Evolutionary conservation across 1,140 invertebrate genomes (phyloP).

Genomic region (Danaus plexippus): DNA sequence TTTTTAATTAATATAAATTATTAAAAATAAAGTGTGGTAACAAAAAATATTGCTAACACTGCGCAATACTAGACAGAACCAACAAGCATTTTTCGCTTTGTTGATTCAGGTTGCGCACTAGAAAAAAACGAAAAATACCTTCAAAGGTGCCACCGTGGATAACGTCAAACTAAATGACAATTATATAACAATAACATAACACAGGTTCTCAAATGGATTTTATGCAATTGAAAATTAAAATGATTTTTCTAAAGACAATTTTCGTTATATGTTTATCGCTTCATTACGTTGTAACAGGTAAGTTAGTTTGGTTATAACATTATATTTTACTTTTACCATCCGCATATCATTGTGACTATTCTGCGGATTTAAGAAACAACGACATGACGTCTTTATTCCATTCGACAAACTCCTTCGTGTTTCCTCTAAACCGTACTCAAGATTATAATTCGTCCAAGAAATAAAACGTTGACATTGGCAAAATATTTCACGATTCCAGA

Average conservation of each 20-base stretch:
- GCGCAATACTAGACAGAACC: no score
- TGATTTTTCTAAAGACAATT: slow-evolving; percentile 17
- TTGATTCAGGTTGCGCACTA: no score
- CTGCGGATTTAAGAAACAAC: slow-evolving; percentile 8
- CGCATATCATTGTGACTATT: slow-evolving; percentile 17
- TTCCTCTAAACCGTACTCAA: no score
- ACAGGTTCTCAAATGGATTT: slow-evolving; percentile 27
- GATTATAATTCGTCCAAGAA: no score
- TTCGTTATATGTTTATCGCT: slow-evolving; percentile 26
- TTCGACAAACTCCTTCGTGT: no score
- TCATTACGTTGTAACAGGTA: slow-evolving; percentile 30
- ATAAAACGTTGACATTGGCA: no score
- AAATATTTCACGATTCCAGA: no score
- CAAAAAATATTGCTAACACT: no score
- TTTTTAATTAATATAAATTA: no score
- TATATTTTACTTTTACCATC: slow-evolving; percentile 13
- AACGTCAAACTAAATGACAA: slow-evolving; percentile 28
- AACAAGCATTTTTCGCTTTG: no score
- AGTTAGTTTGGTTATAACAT: slow-evolving; percentile 9
- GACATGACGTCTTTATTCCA: slow-evolving; percentile 9
- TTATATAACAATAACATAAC: slow-evolving; percentile 16
- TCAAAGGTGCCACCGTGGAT: slow-evolving; percentile 22
- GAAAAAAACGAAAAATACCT: not conserved
- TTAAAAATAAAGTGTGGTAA: no score
- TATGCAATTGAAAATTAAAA: slow-evolving; percentile 23